Evolutionary conservation across 2,888 invertebrate species (phyloP).

Genomic region (Prosopocoilus inquinatus): DNA sequence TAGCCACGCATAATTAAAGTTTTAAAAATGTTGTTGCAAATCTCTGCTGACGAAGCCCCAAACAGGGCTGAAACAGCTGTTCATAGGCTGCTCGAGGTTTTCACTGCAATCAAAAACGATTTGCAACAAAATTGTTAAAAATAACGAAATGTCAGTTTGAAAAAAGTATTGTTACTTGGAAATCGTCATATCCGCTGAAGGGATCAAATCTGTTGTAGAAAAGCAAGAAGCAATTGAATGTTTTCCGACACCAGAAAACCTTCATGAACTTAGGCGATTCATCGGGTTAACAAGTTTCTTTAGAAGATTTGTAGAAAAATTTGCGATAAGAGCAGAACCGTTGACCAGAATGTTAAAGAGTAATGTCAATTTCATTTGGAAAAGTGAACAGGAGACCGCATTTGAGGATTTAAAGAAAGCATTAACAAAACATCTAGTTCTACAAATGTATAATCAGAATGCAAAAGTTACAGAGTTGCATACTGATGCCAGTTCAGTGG

Average conservation of each 20-base stretch:
- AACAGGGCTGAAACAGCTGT: too few species aligned
- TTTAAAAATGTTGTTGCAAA: too few species aligned
- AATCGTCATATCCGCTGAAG: too few species aligned
- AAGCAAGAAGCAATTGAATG: too few species aligned
- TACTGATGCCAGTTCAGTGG: slow-evolving; percentile 31
- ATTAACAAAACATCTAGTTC: slow-evolving; percentile 20
- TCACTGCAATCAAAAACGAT: too few species aligned
- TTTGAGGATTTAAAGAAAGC: slow-evolving; percentile 24
- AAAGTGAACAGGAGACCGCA: slow-evolving; percentile 14
- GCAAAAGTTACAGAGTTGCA: slow-evolving; percentile 24
- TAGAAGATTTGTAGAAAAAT: slow-evolving; percentile 19
- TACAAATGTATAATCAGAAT: slow-evolving; percentile 23
- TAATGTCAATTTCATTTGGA: slow-evolving; percentile 21
- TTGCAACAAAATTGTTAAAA: too few species aligned
- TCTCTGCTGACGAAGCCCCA: too few species aligned
- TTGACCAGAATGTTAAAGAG: slow-evolving; percentile 28
- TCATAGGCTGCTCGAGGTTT: too few species aligned
- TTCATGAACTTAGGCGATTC: slow-evolving; percentile 6
- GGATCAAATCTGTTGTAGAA: background rate
- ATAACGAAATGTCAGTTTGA: too few species aligned
- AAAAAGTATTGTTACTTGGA: too few species aligned
- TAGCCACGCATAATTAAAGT: too few species aligned
- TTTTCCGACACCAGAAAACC: slow-evolving; percentile 7
- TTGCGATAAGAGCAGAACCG: slow-evolving; percentile 24
- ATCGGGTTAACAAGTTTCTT: slow-evolving; percentile 11